Conservation (phyloP, 64 coral and sea anemone genomes). For the Hydrozoanthus tunicans region DNA sequence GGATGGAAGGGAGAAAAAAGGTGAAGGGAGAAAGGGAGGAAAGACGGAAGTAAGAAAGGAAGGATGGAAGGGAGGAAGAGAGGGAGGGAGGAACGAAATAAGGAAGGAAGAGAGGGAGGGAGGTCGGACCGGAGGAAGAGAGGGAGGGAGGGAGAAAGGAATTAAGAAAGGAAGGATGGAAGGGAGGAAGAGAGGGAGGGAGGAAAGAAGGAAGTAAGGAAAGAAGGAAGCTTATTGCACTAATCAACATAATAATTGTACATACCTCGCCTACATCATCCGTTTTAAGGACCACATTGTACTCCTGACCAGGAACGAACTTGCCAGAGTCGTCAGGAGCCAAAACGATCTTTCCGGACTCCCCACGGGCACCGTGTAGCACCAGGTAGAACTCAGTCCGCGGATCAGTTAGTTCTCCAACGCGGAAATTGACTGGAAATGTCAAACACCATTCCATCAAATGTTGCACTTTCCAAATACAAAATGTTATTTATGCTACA, state of each 20-base stretch:
- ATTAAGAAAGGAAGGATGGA: not conserved
- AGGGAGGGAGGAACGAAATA: not conserved
- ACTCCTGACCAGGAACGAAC: conserved; percentile 70
- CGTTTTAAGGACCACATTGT: conserved; percentile 66
- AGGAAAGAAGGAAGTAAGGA: not conserved
- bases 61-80: not conserved
- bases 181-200: not conserved
- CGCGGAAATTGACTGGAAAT: conserved; percentile 74
- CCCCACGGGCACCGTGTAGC: conserved; percentile 68
- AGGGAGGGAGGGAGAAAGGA: not conserved
- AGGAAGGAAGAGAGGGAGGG: not conserved
- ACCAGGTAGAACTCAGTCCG: conserved; percentile 77
- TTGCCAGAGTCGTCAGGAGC: conserved; percentile 62
- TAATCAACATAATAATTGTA: not conserved
- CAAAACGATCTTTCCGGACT: conserved; percentile 77
- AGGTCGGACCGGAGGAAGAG: not conserved
- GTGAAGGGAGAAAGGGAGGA: not conserved
- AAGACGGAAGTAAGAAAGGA: not conserved
- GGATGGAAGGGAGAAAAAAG: not conserved
- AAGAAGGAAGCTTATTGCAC: not conserved
- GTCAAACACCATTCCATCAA: not conserved
- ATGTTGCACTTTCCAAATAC: not conserved
- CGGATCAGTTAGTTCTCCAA: conserved; percentile 75
- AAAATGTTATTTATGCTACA: not conserved
- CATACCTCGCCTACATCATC: conserved; percentile 81